phyloP scores from a whole-genome alignment of 2,797 vertebrate species.

The Garrulus glandarius region DNA sequence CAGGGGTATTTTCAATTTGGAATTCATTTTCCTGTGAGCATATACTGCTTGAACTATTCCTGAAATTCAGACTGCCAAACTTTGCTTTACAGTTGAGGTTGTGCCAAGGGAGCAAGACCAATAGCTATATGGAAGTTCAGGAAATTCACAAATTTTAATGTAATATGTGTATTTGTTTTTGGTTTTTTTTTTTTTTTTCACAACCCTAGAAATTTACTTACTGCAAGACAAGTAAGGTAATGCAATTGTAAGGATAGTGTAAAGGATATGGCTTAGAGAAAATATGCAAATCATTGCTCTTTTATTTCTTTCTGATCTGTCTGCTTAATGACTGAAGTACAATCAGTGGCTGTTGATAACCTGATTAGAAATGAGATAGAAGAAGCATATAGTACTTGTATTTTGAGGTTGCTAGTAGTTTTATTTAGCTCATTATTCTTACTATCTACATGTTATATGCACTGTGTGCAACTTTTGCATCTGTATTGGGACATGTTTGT shows the following conservation, averaged over 20 bases:
- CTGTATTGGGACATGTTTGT: not conserved
- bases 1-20: conserved; percentile 6
- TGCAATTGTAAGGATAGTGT: not conserved
- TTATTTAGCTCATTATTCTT: not conserved
- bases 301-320: conserved; percentile 6
- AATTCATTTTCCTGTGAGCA: not conserved
- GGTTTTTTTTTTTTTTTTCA: conserved; percentile 9
- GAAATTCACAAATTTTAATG: not conserved
- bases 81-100: conserved; percentile 16
- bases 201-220: not conserved
- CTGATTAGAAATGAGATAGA: not conserved
- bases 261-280: not conserved
- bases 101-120: not conserved
- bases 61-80: conserved; percentile 42
- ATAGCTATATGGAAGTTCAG: not conserved
- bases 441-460: not conserved
- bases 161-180: not conserved
- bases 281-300: not conserved
- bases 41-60: not conserved
- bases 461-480: not conserved
- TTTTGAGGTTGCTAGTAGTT: not conserved
- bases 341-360: not conserved
- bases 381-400: not conserved
- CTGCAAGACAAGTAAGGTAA: conserved; percentile 35
- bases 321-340: not conserved